These are phyloP conservation scores for Gari tellinella DNA, from an alignment of 2,888 invertebrate genomes.

Conservation along the genomic window DNA sequence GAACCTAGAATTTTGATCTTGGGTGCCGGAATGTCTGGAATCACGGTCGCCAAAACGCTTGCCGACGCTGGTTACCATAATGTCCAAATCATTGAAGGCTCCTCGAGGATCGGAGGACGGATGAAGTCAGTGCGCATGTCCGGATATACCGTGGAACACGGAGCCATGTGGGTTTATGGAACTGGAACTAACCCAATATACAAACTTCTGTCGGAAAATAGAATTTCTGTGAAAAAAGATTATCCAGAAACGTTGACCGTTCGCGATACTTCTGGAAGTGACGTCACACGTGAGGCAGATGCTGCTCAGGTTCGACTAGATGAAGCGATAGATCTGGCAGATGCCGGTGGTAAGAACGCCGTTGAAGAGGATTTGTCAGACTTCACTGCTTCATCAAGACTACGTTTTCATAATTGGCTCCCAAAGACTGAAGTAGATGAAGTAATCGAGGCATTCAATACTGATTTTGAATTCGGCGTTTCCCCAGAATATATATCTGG, in stretches of 20 bases:
- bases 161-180: conserved; percentile 49
- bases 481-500: conserved; percentile 28
- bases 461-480: conserved; percentile 31
- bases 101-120: conserved; percentile 45
- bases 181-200: conserved; percentile 45
- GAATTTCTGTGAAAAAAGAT: conserved; percentile 14
- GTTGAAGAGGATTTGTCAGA: conserved; percentile 3
- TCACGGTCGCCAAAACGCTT: conserved; percentile 51
- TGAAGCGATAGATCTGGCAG: conserved; percentile 1
- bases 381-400: conserved; percentile 21
- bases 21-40: conserved; percentile 50
- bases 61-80: conserved; percentile 40
- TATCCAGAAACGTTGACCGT: conserved; percentile 28
- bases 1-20: conserved; percentile 29
- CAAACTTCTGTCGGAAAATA: conserved; percentile 8
- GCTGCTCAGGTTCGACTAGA: background rate
- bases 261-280: conserved; percentile 26
- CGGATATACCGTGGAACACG: conserved; percentile 42
- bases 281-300: conserved; percentile 28
- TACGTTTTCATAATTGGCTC: conserved; percentile 27
- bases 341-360: background rate
- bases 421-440: conserved; percentile 31
- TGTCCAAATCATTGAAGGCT: conserved; percentile 49
- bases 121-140: conserved; percentile 28
- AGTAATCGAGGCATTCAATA: conserved; percentile 24